These are phyloP conservation scores for Cotesia glomerata DNA, from an alignment of 1,140 invertebrate species.

Conservation along the genomic window DNA sequence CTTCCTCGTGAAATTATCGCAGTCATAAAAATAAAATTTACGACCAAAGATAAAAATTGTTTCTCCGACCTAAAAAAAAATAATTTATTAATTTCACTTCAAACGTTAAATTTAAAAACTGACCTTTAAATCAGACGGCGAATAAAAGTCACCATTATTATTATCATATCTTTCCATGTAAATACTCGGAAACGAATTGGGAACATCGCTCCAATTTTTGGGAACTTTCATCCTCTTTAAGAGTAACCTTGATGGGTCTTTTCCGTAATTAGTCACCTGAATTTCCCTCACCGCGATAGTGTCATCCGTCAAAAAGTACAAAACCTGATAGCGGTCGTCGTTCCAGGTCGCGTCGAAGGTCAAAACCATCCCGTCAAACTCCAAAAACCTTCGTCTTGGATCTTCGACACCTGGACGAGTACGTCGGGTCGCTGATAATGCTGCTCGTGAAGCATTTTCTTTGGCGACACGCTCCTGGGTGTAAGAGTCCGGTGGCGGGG, in stretches of 20 bases:
- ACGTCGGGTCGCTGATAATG: conserved; percentile 30
- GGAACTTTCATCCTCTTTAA: conserved; percentile 79
- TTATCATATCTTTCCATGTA: conserved; percentile 71
- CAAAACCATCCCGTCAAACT: conserved; percentile 76
- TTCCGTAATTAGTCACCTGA: conserved; percentile 71
- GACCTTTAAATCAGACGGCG: conserved; percentile 74
- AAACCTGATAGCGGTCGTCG: conserved; percentile 70
- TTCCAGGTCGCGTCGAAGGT: conserved; percentile 82
- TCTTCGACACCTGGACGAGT: conserved; percentile 60
- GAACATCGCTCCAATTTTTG: conserved; percentile 75
- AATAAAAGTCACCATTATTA: conserved; percentile 75
- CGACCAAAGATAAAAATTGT: conserved; percentile 73
- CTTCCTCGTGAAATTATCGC: conserved; percentile 79
- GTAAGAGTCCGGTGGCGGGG: conserved; percentile 76
- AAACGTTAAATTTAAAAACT: conserved; percentile 5
- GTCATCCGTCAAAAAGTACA: conserved; percentile 83
- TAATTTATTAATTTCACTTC: conserved; percentile 10
- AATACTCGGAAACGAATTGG: conserved; percentile 59
- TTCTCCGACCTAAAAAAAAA: conserved; percentile 65
- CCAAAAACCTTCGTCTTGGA: conserved; percentile 69
- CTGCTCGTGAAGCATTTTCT: conserved; percentile 42
- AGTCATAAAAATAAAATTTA: conserved; percentile 79
- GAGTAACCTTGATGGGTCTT: conserved; percentile 76
- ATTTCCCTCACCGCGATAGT: conserved; percentile 79
- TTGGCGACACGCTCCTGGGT: conserved; percentile 54